Conservation (phyloP, 1,140 invertebrate genomes). For the Drosophila setifemur region DNA sequence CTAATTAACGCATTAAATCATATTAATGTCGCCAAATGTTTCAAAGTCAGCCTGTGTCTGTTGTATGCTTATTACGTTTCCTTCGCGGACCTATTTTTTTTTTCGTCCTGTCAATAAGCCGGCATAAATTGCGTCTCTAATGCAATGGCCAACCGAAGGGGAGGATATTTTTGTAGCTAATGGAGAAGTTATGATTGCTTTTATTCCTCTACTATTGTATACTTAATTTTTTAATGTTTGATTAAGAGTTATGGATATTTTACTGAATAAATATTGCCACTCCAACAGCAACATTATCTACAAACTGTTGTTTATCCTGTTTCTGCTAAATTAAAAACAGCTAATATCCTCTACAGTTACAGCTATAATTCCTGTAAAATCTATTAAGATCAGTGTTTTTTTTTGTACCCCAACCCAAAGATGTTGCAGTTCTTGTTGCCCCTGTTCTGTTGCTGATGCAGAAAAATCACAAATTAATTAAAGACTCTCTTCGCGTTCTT, state of each 20-base stretch:
- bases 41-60: conserved; percentile 62
- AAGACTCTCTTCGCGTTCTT: conserved; percentile 30
- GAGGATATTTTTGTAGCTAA: conserved; percentile 10
- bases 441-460: conserved; percentile 32
- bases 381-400: background rate
- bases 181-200: background rate
- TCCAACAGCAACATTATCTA: no score
- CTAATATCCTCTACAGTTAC: background rate
- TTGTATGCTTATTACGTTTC: conserved; percentile 42
- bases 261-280: no score
- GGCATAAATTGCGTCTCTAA: conserved; percentile 64
- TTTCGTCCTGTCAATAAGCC: conserved; percentile 58
- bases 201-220: conserved; percentile 1
- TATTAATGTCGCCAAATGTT: conserved; percentile 82
- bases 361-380: conserved; percentile 7
- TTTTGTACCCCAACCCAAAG: background rate
- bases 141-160: conserved; percentile 9
- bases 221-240: no score
- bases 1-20: conserved; percentile 82
- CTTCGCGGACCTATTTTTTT: conserved; percentile 11
- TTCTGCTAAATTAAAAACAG: conserved; percentile 1
- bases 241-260: no score
- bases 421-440: background rate
- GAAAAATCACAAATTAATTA: conserved; percentile 81
- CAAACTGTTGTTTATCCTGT: background rate